Evolutionary conservation across 2,888 invertebrate species (phyloP).

Genomic region (Zonitis immaculata): DNA sequence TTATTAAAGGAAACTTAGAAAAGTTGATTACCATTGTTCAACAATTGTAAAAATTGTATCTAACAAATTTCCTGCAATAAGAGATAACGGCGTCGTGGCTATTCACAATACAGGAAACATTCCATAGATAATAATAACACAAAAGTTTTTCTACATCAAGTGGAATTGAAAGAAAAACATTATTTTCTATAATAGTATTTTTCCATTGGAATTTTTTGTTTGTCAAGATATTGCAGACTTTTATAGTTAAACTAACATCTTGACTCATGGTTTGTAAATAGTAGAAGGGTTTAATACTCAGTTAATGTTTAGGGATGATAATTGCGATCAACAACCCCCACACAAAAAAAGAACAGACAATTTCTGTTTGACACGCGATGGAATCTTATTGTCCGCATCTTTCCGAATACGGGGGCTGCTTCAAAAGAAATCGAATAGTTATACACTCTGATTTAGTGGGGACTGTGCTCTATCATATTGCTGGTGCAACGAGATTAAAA

Average conservation of each 20-base stretch:
- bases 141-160: too few species aligned
- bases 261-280: not conserved
- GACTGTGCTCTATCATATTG: too few species aligned
- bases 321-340: conserved; percentile 4
- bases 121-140: too few species aligned
- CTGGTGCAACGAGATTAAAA: too few species aligned
- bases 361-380: conserved; percentile 2
- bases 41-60: not conserved
- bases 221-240: not conserved
- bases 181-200: too few species aligned
- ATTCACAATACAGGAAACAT: not conserved
- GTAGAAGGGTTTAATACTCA: not conserved
- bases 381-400: not conserved
- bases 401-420: not conserved
- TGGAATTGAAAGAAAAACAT: too few species aligned
- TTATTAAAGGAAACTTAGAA: not conserved
- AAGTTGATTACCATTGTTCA: not conserved
- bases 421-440: too few species aligned
- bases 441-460: too few species aligned
- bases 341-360: conserved; percentile 2
- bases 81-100: not conserved
- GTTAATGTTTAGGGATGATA: not conserved
- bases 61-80: not conserved
- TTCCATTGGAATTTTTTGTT: too few species aligned
- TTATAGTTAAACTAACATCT: not conserved